These are phyloP conservation scores for Enteromius thamalakanensis DNA, from an alignment of 2,797 vertebrate species.

Conservation along the genomic window DNA sequence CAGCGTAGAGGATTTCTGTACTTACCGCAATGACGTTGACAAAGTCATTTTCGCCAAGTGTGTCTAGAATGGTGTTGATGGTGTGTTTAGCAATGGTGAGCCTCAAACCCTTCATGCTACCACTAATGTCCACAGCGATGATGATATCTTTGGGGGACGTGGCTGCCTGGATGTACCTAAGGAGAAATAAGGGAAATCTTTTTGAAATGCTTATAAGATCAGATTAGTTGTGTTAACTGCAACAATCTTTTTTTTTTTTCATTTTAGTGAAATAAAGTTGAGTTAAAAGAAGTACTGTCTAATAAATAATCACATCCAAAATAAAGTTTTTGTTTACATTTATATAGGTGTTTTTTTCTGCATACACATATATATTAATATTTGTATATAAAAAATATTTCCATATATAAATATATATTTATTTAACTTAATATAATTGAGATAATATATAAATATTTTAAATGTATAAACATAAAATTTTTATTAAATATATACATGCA, in stretches of 20 bases:
- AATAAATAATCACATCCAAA: too few relatives aligned
- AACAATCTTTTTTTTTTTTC: not conserved
- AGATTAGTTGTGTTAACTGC: not conserved
- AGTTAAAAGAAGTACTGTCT: not conserved
- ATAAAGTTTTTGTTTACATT: too few relatives aligned
- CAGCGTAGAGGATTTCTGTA: slow-evolving; percentile 54
- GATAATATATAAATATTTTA: too few relatives aligned
- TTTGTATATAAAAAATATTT: too few relatives aligned
- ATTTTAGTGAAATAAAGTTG: not conserved
- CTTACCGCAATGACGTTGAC: slow-evolving; percentile 93
- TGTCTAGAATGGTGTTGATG: slow-evolving; percentile 90
- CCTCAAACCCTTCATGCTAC: slow-evolving; percentile 95
- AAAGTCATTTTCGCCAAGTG: slow-evolving; percentile 95
- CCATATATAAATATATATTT: too few relatives aligned
- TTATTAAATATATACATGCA: too few relatives aligned
- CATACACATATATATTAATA: too few relatives aligned
- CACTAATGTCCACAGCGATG: slow-evolving; percentile 91
- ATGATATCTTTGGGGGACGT: slow-evolving; percentile 96
- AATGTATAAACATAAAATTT: too few relatives aligned
- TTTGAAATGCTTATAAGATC: not conserved
- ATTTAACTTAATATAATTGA: too few relatives aligned
- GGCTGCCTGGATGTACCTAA: slow-evolving; percentile 60
- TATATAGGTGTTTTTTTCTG: too few relatives aligned
- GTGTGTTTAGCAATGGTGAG: slow-evolving; percentile 96
- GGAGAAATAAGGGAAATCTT: not conserved